Conservation (phyloP, 2,113 vertebrate genomes). For the Acinonyx jubatus region DNA sequence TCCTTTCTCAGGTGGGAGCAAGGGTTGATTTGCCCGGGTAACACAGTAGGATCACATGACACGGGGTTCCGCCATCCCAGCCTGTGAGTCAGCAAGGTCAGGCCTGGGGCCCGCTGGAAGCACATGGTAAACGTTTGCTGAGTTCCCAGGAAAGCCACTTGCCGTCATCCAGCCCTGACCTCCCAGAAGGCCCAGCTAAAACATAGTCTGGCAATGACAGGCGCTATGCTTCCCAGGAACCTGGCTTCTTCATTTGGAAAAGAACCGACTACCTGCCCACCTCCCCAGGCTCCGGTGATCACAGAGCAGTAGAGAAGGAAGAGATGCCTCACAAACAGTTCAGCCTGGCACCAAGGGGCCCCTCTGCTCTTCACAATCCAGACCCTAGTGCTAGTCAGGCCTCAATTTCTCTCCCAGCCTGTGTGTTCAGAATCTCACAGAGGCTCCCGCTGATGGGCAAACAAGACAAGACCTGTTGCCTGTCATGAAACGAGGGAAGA, state of each 20-base stretch:
- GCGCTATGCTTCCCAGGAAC: background rate
- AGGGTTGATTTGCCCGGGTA: background rate
- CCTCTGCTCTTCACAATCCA: background rate
- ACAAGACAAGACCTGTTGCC: background rate
- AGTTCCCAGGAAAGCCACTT: background rate
- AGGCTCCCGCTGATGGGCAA: background rate
- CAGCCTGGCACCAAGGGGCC: too few relatives aligned
- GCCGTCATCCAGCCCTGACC: background rate
- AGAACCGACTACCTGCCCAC: background rate
- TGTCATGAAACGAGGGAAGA: background rate
- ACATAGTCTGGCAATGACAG: background rate
- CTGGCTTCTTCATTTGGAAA: background rate
- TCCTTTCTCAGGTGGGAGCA: background rate
- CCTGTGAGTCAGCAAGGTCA: background rate
- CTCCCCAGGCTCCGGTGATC: rapidly evolving
- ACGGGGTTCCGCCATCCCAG: background rate
- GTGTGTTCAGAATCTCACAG: background rate
- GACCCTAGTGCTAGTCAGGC: background rate
- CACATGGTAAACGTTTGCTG: background rate
- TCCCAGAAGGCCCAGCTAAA: background rate
- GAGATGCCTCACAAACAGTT: background rate
- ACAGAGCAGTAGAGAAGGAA: background rate
- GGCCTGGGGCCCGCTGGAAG: background rate
- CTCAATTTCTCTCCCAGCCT: background rate
- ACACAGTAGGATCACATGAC: background rate